phyloP scores from a whole-genome alignment of 1,140 invertebrate genomes.

The Papilio xuthus region DNA sequence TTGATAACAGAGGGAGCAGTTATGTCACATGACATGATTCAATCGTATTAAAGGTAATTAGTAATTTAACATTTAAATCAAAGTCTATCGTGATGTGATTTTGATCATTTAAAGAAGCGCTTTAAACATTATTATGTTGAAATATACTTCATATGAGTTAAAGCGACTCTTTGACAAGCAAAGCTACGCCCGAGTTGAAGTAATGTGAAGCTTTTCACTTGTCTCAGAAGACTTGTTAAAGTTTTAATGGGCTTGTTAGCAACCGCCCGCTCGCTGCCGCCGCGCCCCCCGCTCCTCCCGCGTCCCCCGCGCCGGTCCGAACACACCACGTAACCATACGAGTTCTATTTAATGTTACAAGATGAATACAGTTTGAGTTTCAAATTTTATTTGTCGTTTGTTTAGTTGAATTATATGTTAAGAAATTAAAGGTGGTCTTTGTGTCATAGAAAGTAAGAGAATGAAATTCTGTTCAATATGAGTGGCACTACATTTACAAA shows the following conservation, averaged over 20 bases:
- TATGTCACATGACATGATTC: too few species aligned
- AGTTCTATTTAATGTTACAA: background rate
- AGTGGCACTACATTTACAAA: too few species aligned
- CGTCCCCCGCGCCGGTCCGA: background rate
- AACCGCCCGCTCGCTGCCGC: background rate
- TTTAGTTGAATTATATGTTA: background rate
- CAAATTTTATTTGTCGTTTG: background rate
- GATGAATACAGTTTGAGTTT: background rate
- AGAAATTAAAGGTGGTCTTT: background rate
- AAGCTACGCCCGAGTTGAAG: background rate
- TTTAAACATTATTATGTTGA: background rate
- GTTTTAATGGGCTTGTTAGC: conserved; percentile 31
- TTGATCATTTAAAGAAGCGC: background rate
- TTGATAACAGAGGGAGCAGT: too few species aligned
- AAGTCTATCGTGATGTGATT: background rate
- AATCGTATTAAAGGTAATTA: too few species aligned
- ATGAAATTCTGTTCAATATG: too few species aligned
- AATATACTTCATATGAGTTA: background rate
- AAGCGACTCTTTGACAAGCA: background rate
- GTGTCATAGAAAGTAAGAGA: too few species aligned
- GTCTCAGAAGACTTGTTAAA: conserved; percentile 17
- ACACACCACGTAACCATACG: background rate
- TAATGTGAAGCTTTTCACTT: background rate
- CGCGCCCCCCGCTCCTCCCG: background rate
- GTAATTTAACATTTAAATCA: too few species aligned